Evolutionary conservation across 2,888 invertebrate species (phyloP).

Genomic region (Cyaniris semiargus): DNA sequence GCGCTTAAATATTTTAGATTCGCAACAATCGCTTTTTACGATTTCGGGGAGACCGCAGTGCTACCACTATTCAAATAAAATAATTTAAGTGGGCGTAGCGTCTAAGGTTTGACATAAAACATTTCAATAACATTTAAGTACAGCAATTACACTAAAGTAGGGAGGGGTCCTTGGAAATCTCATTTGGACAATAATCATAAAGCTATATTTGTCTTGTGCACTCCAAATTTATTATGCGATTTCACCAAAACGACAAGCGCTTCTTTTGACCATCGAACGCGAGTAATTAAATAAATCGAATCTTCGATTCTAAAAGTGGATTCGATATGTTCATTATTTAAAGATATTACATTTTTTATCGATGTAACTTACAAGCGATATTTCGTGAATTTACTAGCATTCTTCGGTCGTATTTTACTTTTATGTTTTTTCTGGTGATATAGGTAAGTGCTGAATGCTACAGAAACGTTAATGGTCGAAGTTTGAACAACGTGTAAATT

Average conservation of each 20-base stretch:
- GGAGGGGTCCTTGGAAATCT: conserved; percentile 59
- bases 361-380: not conserved
- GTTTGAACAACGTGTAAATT: not conserved
- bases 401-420: not conserved
- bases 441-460: not conserved
- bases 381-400: not conserved
- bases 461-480: not conserved
- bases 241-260: conserved; percentile 39
- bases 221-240: conserved; percentile 61
- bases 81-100: conserved; percentile 47
- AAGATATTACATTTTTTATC: conserved; percentile 20
- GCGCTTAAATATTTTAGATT: conserved; percentile 1
- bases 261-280: conserved; percentile 23
- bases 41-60: conserved; percentile 8
- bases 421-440: conserved; percentile 10
- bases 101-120: conserved; percentile 51
- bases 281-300: conserved; percentile 29
- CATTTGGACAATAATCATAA: conserved; percentile 63
- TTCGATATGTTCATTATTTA: conserved; percentile 26
- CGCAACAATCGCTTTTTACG: conserved; percentile 22
- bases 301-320: conserved; percentile 17
- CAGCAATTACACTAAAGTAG: conserved; percentile 50
- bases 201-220: conserved; percentile 64
- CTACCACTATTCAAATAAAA: conserved; percentile 29
- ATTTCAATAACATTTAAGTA: conserved; percentile 61